Evolutionary conservation across 2,888 invertebrate genomes (phyloP), one percentile per base, ranked within the genome.

Genomic region (Frankliniella fusca): DNA sequence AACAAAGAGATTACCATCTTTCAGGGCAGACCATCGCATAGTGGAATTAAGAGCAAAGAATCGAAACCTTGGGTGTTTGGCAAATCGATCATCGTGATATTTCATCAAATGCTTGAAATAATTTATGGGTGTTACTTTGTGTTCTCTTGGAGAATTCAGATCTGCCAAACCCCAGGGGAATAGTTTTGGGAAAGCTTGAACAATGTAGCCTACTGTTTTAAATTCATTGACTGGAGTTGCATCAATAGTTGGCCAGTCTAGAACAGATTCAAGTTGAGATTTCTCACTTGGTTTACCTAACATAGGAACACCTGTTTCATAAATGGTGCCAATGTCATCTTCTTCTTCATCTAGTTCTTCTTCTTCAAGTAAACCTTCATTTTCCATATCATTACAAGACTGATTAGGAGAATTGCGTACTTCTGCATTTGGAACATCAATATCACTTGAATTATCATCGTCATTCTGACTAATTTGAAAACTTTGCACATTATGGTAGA

Each of bases 151-250:
- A 49, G 65, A 65, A 12, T 81, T 38, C 18, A 84, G 27, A 70
- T 84, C 84, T 23, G 83, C 83, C 10, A 49, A 65, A 3, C 83
- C 84, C 11, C 48, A 80, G 3, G 83, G 84, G 48, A 84, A 83
- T 0, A 83, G 81, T 20, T 80, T 27, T 12, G 83, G 84, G 65
- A 84, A 84, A 15, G 84, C 83, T 80, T 76, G 65, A 5, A 48
- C 80, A 28, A 82, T 76, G 50, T 81, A 83, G 3, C 83, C 83
- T 23, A 70, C 79, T 15, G 82, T 83, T 18, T n/a, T 83, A 28
- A 83, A 83, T 61, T 82, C 83, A 65, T 82, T 82, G 12, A 82
- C 50, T 8, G 83, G 82, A 38, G 70, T 28, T n/a, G 5, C 2
- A 8, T 38, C n/a, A n/a, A 80, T 48, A 7, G 20, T 3, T 1